phyloP scores from a whole-genome alignment of 2,113 vertebrate species.

The Saimiri boliviensis region DNA sequence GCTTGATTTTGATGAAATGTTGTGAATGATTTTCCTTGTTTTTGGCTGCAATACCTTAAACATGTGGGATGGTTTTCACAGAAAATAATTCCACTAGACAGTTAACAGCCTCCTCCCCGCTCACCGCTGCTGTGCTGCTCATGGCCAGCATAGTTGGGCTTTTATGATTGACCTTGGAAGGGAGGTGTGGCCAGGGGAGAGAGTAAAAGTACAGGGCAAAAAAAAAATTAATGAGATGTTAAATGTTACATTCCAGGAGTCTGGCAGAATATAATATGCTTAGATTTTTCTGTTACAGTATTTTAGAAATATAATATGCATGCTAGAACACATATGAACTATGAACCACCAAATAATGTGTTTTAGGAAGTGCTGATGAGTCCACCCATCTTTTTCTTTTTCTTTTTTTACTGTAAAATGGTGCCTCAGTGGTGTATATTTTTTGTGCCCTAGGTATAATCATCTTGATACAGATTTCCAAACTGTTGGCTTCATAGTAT shows the following conservation, averaged over 20 bases:
- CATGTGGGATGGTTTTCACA: conserved; percentile 35
- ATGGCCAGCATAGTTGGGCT: neutral
- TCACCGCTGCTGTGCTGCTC: neutral
- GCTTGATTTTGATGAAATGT: neutral
- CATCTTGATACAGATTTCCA: neutral
- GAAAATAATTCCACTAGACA: conserved; percentile 29
- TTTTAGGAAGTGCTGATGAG: neutral
- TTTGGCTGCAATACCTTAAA: conserved; percentile 52
- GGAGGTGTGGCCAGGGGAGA: neutral
- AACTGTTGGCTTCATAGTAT: neutral
- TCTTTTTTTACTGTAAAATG: neutral
- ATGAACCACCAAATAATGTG: neutral
- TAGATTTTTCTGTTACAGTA: neutral
- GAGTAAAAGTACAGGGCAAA: neutral
- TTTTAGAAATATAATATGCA: neutral
- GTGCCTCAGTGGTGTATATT: neutral
- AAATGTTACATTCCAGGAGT: neutral
- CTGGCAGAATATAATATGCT: neutral
- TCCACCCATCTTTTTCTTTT: neutral
- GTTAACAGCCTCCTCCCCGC: neutral
- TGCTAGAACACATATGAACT: neutral
- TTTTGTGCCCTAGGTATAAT: neutral
- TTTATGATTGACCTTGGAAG: conserved; percentile 35
- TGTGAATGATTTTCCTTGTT: conserved; percentile 27
- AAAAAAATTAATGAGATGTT: neutral